Percentiles rank a stretch among this genome's conserved stretches.
phyloP scores from a whole-genome alignment of 2,888 invertebrate genomes.

The Ennomos erosarius region DNA sequence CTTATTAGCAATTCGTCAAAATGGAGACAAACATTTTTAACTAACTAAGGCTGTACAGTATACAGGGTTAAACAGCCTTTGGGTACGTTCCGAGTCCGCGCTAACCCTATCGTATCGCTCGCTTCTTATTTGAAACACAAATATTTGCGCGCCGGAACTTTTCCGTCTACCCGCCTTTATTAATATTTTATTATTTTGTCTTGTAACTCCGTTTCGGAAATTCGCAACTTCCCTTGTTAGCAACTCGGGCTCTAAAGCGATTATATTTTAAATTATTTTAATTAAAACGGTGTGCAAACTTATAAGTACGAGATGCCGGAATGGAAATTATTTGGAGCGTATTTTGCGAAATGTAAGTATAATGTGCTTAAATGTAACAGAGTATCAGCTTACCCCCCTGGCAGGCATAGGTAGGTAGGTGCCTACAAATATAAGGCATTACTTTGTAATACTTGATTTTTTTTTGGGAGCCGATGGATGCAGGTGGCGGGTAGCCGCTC shows the following conservation, averaged over 20 bases:
- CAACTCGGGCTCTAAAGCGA: constrained; percentile 80
- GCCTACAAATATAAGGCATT: too few relatives aligned
- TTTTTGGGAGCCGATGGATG: too few relatives aligned
- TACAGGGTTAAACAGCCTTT: constrained; percentile 24
- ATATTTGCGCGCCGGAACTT: constrained; percentile 82
- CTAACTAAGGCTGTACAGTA: constrained; percentile 44
- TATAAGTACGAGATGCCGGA: constrained; percentile 46
- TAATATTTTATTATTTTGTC: constrained; percentile 86
- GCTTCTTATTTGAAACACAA: constrained; percentile 83
- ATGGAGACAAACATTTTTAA: constrained; percentile 19
- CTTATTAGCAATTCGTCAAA: too few relatives aligned
- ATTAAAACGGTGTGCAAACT: constrained; percentile 83
- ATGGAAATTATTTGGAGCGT: constrained; percentile 22
- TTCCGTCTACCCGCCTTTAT: constrained; percentile 82
- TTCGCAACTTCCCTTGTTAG: constrained; percentile 79
- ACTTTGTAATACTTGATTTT: too few relatives aligned
- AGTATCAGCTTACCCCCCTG: too few relatives aligned
- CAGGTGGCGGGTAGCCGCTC: too few relatives aligned
- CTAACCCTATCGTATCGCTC: constrained; percentile 75
- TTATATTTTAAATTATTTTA: constrained; percentile 85
- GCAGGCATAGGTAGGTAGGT: too few relatives aligned
- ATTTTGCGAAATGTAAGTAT: constrained; percentile 20
- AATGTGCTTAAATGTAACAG: neutral
- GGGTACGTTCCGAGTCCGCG: constrained; percentile 52
- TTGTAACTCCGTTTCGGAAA: constrained; percentile 78